These are phyloP conservation scores for Turritopsis dohrnii DNA, from an alignment of 30 jellyfish, hydroid and myxozoan species.

Conservation along the genomic window DNA sequence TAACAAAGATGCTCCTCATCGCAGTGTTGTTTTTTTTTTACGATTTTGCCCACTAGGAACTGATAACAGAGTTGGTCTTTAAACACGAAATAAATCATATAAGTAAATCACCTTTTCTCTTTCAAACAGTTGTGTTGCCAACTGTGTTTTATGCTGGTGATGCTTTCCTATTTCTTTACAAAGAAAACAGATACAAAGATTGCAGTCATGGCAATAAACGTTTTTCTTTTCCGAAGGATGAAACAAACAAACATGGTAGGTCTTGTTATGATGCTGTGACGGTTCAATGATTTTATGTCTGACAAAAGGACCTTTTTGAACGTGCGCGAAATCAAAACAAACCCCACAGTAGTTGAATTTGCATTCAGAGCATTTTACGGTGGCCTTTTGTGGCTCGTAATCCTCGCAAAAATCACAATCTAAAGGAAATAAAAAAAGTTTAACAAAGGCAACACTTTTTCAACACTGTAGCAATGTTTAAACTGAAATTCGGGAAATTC, in stretches of 20 bases:
- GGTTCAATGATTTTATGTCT: slow-evolving; percentile 39
- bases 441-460: too few species aligned
- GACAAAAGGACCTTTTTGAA: slow-evolving; percentile 44
- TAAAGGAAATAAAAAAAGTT: not conserved
- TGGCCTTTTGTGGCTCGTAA: slow-evolving; percentile 29
- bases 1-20: too few species aligned
- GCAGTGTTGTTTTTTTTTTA: too few species aligned
- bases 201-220: slow-evolving; percentile 31
- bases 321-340: slow-evolving; percentile 56
- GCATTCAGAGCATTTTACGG: slow-evolving; percentile 46
- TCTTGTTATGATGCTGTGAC: not conserved
- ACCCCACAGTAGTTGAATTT: slow-evolving; percentile 39
- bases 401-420: slow-evolving; percentile 29
- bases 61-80: too few species aligned
- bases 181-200: slow-evolving; percentile 24
- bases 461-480: too few species aligned
- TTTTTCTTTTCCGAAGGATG: slow-evolving; percentile 26
- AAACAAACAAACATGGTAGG: slow-evolving; percentile 16
- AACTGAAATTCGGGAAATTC: too few species aligned
- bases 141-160: slow-evolving; percentile 22
- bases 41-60: too few species aligned
- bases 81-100: too few species aligned
- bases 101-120: slow-evolving; percentile 37
- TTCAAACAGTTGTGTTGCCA: slow-evolving; percentile 11
- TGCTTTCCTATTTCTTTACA: slow-evolving; percentile 36